Evolutionary conservation across 2,888 invertebrate genomes (phyloP).

Genomic region (Drosophila testacea): DNA sequence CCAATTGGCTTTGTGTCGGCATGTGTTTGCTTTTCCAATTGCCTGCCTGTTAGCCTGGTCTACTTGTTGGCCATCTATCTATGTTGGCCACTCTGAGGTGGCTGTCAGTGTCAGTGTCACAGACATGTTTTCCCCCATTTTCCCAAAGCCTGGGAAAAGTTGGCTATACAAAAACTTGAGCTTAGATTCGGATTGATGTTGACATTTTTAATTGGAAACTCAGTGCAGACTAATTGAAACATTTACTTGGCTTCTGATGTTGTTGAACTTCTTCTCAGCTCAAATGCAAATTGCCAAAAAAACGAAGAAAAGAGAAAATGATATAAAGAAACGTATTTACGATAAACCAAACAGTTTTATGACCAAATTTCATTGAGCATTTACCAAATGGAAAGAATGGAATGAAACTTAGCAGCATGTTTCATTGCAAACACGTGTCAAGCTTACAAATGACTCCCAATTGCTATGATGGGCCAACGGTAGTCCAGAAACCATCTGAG

Average conservation of each 20-base stretch:
- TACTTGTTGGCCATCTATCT: slow-evolving; percentile 23
- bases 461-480: slow-evolving; percentile 50
- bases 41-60: slow-evolving; percentile 34
- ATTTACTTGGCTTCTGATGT: slow-evolving; percentile 24
- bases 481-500: slow-evolving; percentile 69
- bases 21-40: slow-evolving; percentile 77
- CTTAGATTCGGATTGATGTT: slow-evolving; percentile 37
- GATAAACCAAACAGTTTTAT: slow-evolving; percentile 70
- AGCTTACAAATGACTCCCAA: slow-evolving; percentile 64
- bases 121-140: slow-evolving; percentile 56
- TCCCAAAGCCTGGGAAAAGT: slow-evolving; percentile 62
- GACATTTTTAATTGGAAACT: slow-evolving; percentile 52
- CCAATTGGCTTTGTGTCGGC: slow-evolving; percentile 58
- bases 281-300: slow-evolving; percentile 61
- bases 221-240: slow-evolving; percentile 28
- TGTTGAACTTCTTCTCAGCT: slow-evolving; percentile 61
- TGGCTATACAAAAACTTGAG: slow-evolving; percentile 39
- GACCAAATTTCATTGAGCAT: slow-evolving; percentile 72
- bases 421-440: slow-evolving; percentile 54
- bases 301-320: neutral
- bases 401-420: slow-evolving; percentile 34
- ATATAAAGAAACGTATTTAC: slow-evolving; percentile 47
- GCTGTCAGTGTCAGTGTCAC: slow-evolving; percentile 69
- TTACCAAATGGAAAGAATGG: slow-evolving; percentile 62
- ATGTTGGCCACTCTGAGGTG: slow-evolving; percentile 38